Evolutionary conservation across 1,140 invertebrate genomes (phyloP).

Genomic region (Aphidius gifuensis): DNA sequence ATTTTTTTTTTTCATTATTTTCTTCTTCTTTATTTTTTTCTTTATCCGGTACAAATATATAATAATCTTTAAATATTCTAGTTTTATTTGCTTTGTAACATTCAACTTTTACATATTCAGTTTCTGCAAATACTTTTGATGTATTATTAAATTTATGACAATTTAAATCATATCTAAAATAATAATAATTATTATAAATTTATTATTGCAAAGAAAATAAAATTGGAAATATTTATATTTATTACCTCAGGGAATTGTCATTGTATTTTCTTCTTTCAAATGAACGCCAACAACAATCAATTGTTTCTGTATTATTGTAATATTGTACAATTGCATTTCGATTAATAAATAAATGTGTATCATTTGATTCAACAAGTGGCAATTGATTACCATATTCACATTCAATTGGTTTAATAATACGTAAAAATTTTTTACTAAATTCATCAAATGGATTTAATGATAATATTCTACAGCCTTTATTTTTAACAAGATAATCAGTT

Average conservation of each 20-base stretch:
- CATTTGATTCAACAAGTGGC: slow-evolving; percentile 63
- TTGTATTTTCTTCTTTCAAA: slow-evolving; percentile 58
- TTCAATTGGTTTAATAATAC: slow-evolving; percentile 43
- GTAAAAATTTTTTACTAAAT: slow-evolving; percentile 53
- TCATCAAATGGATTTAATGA: slow-evolving; percentile 69
- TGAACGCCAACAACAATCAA: slow-evolving; percentile 63
- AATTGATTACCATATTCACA: slow-evolving; percentile 53
- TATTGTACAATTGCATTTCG: slow-evolving; percentile 48
- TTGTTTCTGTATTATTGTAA: slow-evolving; percentile 51
- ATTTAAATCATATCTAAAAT: slow-evolving; percentile 42
- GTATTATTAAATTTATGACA: slow-evolving; percentile 52
- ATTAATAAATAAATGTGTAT: slow-evolving; percentile 61
- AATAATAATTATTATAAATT: neutral
- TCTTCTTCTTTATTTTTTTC: slow-evolving; percentile 32
- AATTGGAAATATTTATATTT: neutral
- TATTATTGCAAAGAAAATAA: neutral
- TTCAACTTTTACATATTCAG: slow-evolving; percentile 65
- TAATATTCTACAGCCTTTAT: slow-evolving; percentile 75
- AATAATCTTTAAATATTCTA: slow-evolving; percentile 65
- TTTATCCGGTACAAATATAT: slow-evolving; percentile 64
- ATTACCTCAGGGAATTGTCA: slow-evolving; percentile 27
- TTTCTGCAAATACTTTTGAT: slow-evolving; percentile 36
- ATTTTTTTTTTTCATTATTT: slow-evolving; percentile 25
- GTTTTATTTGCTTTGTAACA: slow-evolving; percentile 53
- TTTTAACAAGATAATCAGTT: slow-evolving; percentile 62